Conservation (phyloP, 2,797 vertebrate species). For the Taenioides sp. region DNA sequence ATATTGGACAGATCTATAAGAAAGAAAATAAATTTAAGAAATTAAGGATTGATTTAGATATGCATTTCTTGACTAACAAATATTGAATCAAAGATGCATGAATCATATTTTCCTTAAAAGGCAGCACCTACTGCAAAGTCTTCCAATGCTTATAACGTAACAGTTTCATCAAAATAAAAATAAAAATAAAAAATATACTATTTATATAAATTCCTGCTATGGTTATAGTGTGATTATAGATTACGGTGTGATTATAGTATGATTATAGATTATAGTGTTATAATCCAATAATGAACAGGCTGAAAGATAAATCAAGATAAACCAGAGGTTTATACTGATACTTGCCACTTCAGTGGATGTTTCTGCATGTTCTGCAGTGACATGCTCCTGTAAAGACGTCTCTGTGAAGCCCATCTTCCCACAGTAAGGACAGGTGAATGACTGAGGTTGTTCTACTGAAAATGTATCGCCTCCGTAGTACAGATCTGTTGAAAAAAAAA, state of each 20-base stretch:
- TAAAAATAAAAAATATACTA: no score
- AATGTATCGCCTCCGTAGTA: conserved; percentile 99
- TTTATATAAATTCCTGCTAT: no score
- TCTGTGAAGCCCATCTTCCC: conserved; percentile 99
- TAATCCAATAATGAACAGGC: neutral
- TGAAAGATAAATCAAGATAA: neutral
- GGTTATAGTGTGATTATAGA: no score
- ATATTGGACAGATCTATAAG: conserved; percentile 98
- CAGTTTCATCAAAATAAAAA: no score
- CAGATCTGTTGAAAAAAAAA: conserved; percentile 83
- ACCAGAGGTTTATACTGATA: conserved; percentile 17
- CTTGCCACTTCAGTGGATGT: conserved; percentile 99
- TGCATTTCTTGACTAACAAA: neutral
- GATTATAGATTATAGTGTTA: neutral
- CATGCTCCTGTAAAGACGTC: conserved; percentile 98
- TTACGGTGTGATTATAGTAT: no score
- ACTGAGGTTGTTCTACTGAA: conserved; percentile 98
- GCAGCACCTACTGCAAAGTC: no score
- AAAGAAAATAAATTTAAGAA: conserved; percentile 33
- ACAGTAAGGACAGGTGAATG: conserved; percentile 99
- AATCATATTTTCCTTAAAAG: no score
- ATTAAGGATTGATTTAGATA: neutral
- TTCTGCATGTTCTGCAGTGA: conserved; percentile 96
- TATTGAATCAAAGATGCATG: neutral
- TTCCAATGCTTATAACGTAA: no score